Base-by-base conservation (phyloP, 2,888 invertebrate species). In the Ophion obscuratus region DNA sequence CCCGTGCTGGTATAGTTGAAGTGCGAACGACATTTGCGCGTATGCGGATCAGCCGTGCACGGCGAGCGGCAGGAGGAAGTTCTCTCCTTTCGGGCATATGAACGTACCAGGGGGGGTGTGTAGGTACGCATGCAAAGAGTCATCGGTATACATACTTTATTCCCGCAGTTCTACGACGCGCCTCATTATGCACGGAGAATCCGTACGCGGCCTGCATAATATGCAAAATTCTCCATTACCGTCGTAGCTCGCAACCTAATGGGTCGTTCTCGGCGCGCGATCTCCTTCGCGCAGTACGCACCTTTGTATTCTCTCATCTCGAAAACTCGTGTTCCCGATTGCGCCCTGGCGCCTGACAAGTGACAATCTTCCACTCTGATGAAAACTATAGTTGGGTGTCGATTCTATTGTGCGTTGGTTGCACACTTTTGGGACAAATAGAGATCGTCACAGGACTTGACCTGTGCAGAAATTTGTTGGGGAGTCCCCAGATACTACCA, bases 161-260 rank as follows among this genome's bases (percentile, higher is more conserved):
- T 93, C 89, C 89, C 89, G 92, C 92, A 89, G 91, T 88, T 31
- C 68, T 91, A 91, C 92, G 91, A 90, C 92, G 91, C 91, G 90
- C 89, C 93, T 93, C 93, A 93, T 93, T 93, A 93, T 93, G 93
- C 93, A 93, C 91, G 92, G 92, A 92, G 92, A 93, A 92, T 93
- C 14, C 91, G 93, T 92, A 93, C 93, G 93, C 92, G 90, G 91
- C 92, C 93, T 93, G 93, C 93, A 93, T 93, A 93, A 93, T 93
- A 92, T 92, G 92, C 92, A 91, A 92, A 92, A 91, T 91, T 92
- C 90, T 90, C 93, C 92, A 93, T 93, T 93, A 93, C 92, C 91
- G 92, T 91, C 86, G 86, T 91, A 90, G 88, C 77, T 83, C 73
- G 81, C 77, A 81, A 81, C 74, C 77, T 86, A 83, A 86, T 83